Conservation (phyloP, 2,888 invertebrate genomes). For the Drosophila merina region DNA sequence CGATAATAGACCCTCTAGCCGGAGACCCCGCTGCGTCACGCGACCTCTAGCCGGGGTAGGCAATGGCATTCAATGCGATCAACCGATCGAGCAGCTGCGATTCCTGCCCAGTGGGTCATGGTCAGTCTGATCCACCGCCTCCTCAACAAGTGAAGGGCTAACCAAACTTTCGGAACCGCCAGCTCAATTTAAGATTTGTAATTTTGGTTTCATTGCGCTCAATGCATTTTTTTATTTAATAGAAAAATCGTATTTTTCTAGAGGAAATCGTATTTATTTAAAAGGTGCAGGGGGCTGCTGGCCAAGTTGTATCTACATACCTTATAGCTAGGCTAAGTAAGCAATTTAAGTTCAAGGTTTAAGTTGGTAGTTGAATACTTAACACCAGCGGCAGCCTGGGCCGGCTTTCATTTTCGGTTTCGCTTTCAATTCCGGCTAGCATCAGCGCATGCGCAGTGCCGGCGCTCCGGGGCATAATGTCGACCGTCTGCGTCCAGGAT, state of each 20-base stretch:
- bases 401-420: slow-evolving; percentile 1
- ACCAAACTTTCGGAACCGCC: slow-evolving; percentile 79
- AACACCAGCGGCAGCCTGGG: slow-evolving; percentile 24
- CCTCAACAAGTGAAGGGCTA: slow-evolving; percentile 38
- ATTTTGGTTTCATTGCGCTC: slow-evolving; percentile 53
- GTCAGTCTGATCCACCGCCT: slow-evolving; percentile 15
- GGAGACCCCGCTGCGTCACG: slow-evolving; percentile 9
- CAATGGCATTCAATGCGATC: not conserved
- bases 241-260: slow-evolving; percentile 71
- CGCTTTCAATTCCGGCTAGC: slow-evolving; percentile 1
- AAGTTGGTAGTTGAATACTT: slow-evolving; percentile 28
- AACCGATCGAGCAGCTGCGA: slow-evolving; percentile 18
- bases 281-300: slow-evolving; percentile 27
- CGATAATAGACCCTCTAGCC: not conserved
- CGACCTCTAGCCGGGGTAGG: slow-evolving; percentile 18
- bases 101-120: slow-evolving; percentile 5
- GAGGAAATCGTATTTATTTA: slow-evolving; percentile 53
- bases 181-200: slow-evolving; percentile 62
- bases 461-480: not conserved
- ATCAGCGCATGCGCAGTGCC: slow-evolving; percentile 35
- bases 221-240: slow-evolving; percentile 75
- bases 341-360: slow-evolving; percentile 19
- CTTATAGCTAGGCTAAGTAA: slow-evolving; percentile 54
- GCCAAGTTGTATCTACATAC: slow-evolving; percentile 61
- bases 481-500: slow-evolving; percentile 5